Base-by-base conservation (phyloP, 92 coral and sea anemone genomes). In the Actinernus sp. region DNA sequence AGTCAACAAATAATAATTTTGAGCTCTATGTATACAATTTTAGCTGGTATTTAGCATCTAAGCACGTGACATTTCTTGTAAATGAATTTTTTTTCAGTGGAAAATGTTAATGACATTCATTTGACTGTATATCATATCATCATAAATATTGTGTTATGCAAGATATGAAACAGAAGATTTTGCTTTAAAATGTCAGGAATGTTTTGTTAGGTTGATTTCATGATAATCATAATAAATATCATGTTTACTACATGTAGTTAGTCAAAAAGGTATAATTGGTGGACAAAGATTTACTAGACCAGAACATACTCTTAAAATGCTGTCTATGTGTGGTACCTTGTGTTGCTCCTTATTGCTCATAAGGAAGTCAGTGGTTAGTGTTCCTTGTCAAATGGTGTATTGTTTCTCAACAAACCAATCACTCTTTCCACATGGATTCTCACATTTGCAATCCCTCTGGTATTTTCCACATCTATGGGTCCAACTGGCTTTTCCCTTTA, bases 201-300 rank as follows among this genome's bases (percentile, higher is more conserved):
- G n/a, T n/a, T n/a, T n/a, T n/a, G n/a, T n/a, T n/a, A n/a, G n/a
- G n/a, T n/a, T n/a, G n/a, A n/a, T n/a, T n/a, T n/a, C n/a, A n/a
- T n/a, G n/a, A n/a, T 49, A 49, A 49, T 49, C 26, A 4, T 49
- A 49, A 49, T 49, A 4, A 49, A 49, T 20, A 4, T 49, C 3
- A 49, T 49, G 7, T 49, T 49, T 49, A 49, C n/a, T n/a, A n/a
- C n/a, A n/a, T n/a, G n/a, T 4, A 49, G 26, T 49, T 56, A 43
- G 46, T 22, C 30, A 80, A 79, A 79, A 79, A 49, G 86, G 86
- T 48, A 79, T 63, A 22, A 78, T 61, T 33, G 85, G 68, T 27
- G 85, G 79, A 50, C 85, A 68, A 53, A 78, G 49, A 70, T 79
- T 79, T 32, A 61, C 77, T 58, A 71, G 79, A 47, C 68, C 80